Conservation (phyloP, 1,140 invertebrate species). For the Drosophila lowei region DNA sequence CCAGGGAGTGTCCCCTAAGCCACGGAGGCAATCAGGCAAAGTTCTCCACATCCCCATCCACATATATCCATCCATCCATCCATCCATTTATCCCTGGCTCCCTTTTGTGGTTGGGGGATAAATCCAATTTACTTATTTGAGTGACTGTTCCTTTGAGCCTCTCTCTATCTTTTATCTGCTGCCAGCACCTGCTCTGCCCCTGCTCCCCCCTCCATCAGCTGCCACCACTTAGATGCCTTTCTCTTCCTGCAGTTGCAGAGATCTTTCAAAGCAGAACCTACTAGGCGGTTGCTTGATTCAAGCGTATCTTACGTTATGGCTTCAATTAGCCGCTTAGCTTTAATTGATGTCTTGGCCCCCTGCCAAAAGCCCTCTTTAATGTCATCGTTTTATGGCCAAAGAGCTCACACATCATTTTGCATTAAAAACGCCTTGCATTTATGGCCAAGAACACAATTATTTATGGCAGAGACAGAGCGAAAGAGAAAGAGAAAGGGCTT, state of each 20-base stretch:
- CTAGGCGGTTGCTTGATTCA: conserved; percentile 5
- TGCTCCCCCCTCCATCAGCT: background rate
- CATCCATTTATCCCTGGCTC: conserved; percentile 1
- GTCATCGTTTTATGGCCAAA: conserved; percentile 30
- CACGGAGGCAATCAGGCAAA: conserved; percentile 75
- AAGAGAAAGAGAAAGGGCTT: background rate
- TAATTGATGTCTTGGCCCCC: conserved; percentile 18
- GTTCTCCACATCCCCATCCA: conserved; percentile 35
- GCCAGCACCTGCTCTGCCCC: conserved; percentile 17
- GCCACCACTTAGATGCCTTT: conserved; percentile 9
- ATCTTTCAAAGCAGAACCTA: background rate
- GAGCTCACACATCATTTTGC: conserved; percentile 30
- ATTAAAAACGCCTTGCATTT: conserved; percentile 15
- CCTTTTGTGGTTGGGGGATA: conserved; percentile 34
- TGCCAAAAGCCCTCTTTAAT: conserved; percentile 9
- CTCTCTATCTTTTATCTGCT: background rate
- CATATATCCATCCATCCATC: background rate
- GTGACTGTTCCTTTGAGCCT: conserved; percentile 15
- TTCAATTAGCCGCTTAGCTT: conserved; percentile 34
- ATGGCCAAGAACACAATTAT: conserved; percentile 16
- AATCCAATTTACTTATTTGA: conserved; percentile 78
- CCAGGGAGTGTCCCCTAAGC: conserved; percentile 54
- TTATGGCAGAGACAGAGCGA: conserved; percentile 11
- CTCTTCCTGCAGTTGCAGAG: background rate
- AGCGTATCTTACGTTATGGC: conserved; percentile 6